Conservation (phyloP, 1,140 invertebrate species). For the Philaenus spumarius region DNA sequence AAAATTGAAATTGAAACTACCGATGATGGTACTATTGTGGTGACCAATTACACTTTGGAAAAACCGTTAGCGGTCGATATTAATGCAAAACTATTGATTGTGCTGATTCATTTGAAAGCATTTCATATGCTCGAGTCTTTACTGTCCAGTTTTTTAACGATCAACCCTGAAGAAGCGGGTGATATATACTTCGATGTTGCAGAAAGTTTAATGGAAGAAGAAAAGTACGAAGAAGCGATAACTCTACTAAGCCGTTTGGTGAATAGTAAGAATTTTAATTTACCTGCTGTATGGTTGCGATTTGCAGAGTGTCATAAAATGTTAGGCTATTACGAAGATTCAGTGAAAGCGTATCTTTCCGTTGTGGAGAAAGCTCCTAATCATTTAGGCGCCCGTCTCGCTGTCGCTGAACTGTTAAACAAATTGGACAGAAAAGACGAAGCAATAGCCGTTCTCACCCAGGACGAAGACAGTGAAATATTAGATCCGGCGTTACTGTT, state of each 20-base stretch:
- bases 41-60: constrained; percentile 59
- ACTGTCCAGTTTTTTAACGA: constrained; percentile 51
- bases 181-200: constrained; percentile 88
- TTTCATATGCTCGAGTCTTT: constrained; percentile 45
- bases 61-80: constrained; percentile 71
- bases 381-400: constrained; percentile 73
- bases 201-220: constrained; percentile 75
- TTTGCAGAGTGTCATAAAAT: constrained; percentile 80
- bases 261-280: constrained; percentile 61
- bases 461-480: constrained; percentile 55
- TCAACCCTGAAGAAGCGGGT: constrained; percentile 66
- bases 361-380: constrained; percentile 75
- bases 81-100: constrained; percentile 73
- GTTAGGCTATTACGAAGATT: constrained; percentile 61
- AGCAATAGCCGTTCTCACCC: constrained; percentile 68
- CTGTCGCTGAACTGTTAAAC: constrained; percentile 70
- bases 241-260: constrained; percentile 43
- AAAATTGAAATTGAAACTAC: constrained; percentile 48
- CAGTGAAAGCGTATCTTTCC: constrained; percentile 69
- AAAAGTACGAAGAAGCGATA: constrained; percentile 54
- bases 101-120: constrained; percentile 66
- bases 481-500: constrained; percentile 68
- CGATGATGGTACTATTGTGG: constrained; percentile 39
- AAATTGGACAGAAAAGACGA: constrained; percentile 63
- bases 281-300: constrained; percentile 81